Conservation (phyloP, 1,140 invertebrate species). For the Harlomillsia oculata region DNA sequence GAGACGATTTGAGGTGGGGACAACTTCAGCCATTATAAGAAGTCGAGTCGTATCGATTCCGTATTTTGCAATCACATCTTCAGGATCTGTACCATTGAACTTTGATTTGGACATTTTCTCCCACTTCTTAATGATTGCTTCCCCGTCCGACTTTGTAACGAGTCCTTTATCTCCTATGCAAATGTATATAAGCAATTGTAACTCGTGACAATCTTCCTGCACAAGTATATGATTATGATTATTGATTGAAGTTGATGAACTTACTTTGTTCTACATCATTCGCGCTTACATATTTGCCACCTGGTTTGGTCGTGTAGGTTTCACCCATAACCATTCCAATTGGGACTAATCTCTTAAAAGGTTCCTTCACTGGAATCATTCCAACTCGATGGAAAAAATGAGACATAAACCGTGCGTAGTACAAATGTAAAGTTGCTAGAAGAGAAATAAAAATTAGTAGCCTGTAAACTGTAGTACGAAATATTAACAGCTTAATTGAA, state of each 20-base stretch:
- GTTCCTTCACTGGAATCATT: conserved; percentile 63
- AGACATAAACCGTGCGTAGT: conserved; percentile 89
- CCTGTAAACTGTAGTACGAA: conserved; percentile 7
- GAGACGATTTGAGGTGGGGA: conserved; percentile 69
- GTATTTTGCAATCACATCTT: conserved; percentile 64
- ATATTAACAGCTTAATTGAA: background rate
- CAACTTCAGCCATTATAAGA: conserved; percentile 72
- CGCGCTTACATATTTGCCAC: conserved; percentile 66
- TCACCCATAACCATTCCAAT: conserved; percentile 92
- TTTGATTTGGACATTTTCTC: conserved; percentile 99
- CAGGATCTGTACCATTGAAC: conserved; percentile 89
- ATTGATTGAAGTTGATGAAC: background rate
- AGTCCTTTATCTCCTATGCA: conserved; percentile 44
- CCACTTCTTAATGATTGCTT: conserved; percentile 62
- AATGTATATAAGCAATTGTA: background rate
- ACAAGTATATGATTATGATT: background rate
- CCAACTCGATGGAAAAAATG: conserved; percentile 81
- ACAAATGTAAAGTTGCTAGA: conserved; percentile 83
- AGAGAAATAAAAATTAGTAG: conserved; percentile 34
- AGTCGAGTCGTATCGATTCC: conserved; percentile 82
- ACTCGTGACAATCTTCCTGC: background rate
- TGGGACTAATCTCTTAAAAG: conserved; percentile 80
- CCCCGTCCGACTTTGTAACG: conserved; percentile 53
- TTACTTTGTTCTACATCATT: conserved; percentile 56
- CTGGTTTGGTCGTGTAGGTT: conserved; percentile 62